phyloP scores from a whole-genome alignment of 2,888 invertebrate genomes.

The Heliconius charithonia region DNA sequence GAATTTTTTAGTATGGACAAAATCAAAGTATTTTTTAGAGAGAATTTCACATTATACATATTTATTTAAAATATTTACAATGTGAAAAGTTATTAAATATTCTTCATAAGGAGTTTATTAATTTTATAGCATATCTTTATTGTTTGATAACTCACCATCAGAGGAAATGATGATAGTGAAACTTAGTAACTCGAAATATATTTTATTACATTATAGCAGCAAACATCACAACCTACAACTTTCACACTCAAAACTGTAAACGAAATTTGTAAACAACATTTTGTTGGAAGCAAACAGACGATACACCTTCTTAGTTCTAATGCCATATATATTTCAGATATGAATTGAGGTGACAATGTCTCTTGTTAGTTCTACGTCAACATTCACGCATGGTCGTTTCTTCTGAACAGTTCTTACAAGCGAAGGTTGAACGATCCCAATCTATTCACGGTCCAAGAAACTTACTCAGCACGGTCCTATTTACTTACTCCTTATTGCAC shows the following conservation, averaged over 20 bases:
- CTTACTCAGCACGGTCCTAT: slow-evolving; percentile 53
- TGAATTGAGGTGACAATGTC: slow-evolving; percentile 42
- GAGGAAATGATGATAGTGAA: too few species aligned
- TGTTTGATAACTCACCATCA: too few species aligned
- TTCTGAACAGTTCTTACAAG: slow-evolving; percentile 54
- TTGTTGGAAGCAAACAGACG: slow-evolving; percentile 32
- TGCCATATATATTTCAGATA: slow-evolving; percentile 35
- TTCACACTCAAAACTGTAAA: slow-evolving; percentile 6
- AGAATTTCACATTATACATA: too few species aligned
- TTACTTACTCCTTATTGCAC: slow-evolving; percentile 43
- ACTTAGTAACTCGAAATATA: too few species aligned
- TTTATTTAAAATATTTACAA: too few species aligned
- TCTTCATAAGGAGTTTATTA: too few species aligned
- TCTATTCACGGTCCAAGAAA: slow-evolving; percentile 52
- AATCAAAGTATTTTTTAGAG: too few species aligned
- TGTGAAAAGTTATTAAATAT: too few species aligned
- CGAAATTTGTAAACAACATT: slow-evolving; percentile 1
- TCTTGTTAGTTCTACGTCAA: slow-evolving; percentile 52
- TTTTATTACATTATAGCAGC: neutral
- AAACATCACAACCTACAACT: slow-evolving; percentile 2
- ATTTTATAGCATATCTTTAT: too few species aligned
- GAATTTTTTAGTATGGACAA: too few species aligned
- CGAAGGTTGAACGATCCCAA: slow-evolving; percentile 50
- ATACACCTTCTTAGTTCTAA: slow-evolving; percentile 33
- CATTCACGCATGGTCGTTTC: slow-evolving; percentile 57